Evolutionary conservation across 2,797 vertebrate species (phyloP).

Genomic region (Iguana delicatissima): DNA sequence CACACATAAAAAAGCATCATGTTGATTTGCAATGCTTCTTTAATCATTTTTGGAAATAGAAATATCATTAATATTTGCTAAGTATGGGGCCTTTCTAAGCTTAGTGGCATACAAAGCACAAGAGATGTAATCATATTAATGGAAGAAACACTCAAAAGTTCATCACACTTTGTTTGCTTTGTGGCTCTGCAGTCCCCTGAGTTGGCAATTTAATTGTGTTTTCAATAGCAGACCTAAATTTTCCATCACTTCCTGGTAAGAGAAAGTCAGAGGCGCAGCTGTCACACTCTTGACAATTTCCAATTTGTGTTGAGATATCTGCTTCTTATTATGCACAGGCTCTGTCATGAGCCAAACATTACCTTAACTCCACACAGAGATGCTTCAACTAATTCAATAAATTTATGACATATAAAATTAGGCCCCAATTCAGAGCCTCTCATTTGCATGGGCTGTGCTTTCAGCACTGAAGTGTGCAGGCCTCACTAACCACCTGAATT

Average conservation of each 20-base stretch:
- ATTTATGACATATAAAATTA: slow-evolving; percentile 43
- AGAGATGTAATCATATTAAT: not conserved
- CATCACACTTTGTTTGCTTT: slow-evolving; percentile 37
- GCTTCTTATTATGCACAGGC: slow-evolving; percentile 29
- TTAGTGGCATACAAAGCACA: not conserved
- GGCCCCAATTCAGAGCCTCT: slow-evolving; percentile 26
- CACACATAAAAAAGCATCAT: not conserved
- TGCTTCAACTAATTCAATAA: slow-evolving; percentile 52
- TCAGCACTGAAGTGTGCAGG: slow-evolving; percentile 7
- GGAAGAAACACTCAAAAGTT: slow-evolving; percentile 23
- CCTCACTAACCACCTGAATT: slow-evolving; percentile 53
- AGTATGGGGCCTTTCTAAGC: slow-evolving; percentile 5
- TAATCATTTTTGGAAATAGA: slow-evolving; percentile 23
- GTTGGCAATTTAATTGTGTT: slow-evolving; percentile 17
- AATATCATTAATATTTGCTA: slow-evolving; percentile 13
- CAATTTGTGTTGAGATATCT: slow-evolving; percentile 15
- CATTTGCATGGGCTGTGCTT: not conserved
- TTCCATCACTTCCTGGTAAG: not conserved
- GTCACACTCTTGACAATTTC: not conserved
- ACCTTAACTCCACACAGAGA: not conserved
- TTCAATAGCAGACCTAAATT: not conserved
- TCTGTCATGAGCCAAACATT: slow-evolving; percentile 31
- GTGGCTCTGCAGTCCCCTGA: not conserved
- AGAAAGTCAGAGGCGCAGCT: slow-evolving; percentile 26
- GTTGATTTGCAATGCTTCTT: not conserved